Conservation (phyloP, 92 coral and sea anemone genomes). For the Plumapathes pennacea region DNA sequence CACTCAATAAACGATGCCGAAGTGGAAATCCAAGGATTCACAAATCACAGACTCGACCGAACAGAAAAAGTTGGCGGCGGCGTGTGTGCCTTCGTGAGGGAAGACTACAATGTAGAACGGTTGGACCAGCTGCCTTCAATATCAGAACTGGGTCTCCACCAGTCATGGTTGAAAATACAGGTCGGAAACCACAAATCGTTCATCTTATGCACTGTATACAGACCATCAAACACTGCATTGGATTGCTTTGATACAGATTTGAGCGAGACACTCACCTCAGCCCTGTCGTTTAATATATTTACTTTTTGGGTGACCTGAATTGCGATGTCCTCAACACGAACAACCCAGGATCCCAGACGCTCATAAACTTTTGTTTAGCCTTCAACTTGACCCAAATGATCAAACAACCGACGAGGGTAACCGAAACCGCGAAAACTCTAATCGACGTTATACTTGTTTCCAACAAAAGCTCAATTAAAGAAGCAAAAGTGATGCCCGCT, state of each 20-base stretch:
- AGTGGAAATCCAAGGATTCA: slow-evolving; percentile 33
- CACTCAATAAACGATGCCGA: slow-evolving; percentile 21
- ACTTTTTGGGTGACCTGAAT: slow-evolving; percentile 20
- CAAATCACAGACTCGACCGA: slow-evolving; percentile 23
- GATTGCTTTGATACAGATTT: slow-evolving; percentile 14
- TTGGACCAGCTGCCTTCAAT: slow-evolving; percentile 6
- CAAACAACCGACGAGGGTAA: slow-evolving; percentile 11
- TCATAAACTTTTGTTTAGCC: slow-evolving; percentile 7
- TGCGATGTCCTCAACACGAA: slow-evolving; percentile 10
- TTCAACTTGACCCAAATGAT: slow-evolving; percentile 16
- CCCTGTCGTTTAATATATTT: slow-evolving; percentile 4
- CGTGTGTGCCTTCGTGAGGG: slow-evolving; percentile 28
- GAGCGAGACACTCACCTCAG: slow-evolving; percentile 8
- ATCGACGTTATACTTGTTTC: slow-evolving; percentile 14
- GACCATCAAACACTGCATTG: slow-evolving; percentile 32
- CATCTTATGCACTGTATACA: slow-evolving; percentile 14
- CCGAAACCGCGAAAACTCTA: slow-evolving; percentile 13
- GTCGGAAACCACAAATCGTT: slow-evolving; percentile 15
- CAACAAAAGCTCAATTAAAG: slow-evolving; percentile 9
- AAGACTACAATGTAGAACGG: slow-evolving; percentile 14
- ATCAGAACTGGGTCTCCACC: slow-evolving; percentile 26
- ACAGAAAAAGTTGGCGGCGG: slow-evolving; percentile 34
- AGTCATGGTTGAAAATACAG: slow-evolving; percentile 37
- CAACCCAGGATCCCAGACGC: slow-evolving; percentile 6
- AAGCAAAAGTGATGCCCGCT: slow-evolving; percentile 3